Evolutionary conservation across 2,797 vertebrate genomes (phyloP).

Genomic region (Agapornis canus): DNA sequence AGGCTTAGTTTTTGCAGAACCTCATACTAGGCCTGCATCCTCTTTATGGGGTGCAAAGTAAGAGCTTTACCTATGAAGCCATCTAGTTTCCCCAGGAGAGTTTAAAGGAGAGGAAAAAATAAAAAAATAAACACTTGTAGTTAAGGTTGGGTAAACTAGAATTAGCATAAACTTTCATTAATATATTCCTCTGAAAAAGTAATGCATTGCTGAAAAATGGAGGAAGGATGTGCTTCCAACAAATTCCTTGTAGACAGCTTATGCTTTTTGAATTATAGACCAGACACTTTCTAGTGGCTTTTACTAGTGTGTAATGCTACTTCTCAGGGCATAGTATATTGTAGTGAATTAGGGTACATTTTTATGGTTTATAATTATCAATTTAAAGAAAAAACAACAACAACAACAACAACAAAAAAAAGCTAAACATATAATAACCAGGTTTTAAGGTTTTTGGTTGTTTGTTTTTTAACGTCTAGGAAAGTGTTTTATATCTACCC

Average conservation of each 20-base stretch:
- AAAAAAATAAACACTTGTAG: background rate
- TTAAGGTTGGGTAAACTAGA: background rate
- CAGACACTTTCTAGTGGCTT: constrained; percentile 43
- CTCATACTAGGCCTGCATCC: background rate
- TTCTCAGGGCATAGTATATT: constrained; percentile 77
- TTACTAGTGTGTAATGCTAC: constrained; percentile 47
- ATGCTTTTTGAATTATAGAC: constrained; percentile 31
- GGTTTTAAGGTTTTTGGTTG: background rate
- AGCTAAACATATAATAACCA: constrained; percentile 19
- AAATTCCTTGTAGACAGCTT: constrained; percentile 33
- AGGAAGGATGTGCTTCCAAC: constrained; percentile 52
- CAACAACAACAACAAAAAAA: background rate
- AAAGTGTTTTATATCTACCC: constrained; percentile 47
- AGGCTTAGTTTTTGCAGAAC: constrained; percentile 4
- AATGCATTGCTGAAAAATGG: background rate
- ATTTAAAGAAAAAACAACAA: background rate
- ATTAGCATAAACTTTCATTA: background rate
- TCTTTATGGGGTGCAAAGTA: background rate
- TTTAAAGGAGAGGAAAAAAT: background rate
- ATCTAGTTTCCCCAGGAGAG: background rate
- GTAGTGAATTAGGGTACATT: constrained; percentile 65
- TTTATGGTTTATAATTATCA: constrained; percentile 62
- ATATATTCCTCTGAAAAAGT: constrained; percentile 18
- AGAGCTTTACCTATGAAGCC: constrained; percentile 4
- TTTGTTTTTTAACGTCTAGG: background rate